phyloP scores from a whole-genome alignment of 2,113 vertebrate genomes.

The Triplophysa dalaica region DNA sequence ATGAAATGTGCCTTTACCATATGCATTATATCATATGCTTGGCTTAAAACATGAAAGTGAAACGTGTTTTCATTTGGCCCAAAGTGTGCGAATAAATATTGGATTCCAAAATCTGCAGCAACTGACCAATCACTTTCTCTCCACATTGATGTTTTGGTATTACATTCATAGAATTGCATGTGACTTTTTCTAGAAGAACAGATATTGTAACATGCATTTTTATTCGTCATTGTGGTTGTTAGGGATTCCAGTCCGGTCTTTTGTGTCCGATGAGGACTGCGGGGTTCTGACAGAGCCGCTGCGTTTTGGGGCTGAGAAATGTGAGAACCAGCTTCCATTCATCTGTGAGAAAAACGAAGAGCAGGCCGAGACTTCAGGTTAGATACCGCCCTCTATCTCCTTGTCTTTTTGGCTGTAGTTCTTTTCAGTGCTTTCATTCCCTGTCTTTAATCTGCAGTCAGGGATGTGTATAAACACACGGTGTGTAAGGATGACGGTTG shows the following conservation, averaged over 20 bases:
- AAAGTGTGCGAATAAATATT: no score
- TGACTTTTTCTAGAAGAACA: no score
- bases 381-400: not conserved
- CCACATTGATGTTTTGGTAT: no score
- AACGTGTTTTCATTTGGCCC: no score
- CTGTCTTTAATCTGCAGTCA: constrained; percentile 66
- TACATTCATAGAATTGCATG: no score
- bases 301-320: constrained; percentile 75
- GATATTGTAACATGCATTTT: not conserved
- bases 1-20: no score
- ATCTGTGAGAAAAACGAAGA: constrained; percentile 82
- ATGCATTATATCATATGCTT: no score
- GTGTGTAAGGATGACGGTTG: constrained; percentile 75
- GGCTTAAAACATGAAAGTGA: no score
- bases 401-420: not conserved
- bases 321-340: constrained; percentile 81
- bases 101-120: no score
- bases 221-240: not conserved
- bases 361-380: constrained; percentile 67
- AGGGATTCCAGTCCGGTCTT: constrained; percentile 71
- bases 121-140: no score
- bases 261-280: constrained; percentile 77
- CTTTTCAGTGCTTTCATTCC: not conserved
- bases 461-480: constrained; percentile 76
- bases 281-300: constrained; percentile 75